These are phyloP conservation scores for Falco concolor DNA, from an alignment of 2,797 vertebrate species.

Conservation along the genomic window DNA sequence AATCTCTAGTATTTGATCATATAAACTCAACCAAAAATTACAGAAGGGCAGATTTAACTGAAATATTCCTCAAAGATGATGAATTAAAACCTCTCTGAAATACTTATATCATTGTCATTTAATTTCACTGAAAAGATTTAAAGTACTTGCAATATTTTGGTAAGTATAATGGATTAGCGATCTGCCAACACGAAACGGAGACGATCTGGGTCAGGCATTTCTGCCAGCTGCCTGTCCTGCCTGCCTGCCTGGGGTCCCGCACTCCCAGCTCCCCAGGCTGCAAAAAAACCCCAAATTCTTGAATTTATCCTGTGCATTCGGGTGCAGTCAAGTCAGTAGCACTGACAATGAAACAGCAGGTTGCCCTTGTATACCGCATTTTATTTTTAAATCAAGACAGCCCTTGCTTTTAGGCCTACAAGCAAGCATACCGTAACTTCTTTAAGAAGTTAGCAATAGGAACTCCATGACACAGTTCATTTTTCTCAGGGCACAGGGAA, in stretches of 20 bases:
- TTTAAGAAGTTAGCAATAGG: neutral
- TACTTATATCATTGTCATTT: neutral
- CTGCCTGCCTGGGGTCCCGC: neutral
- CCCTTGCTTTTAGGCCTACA: neutral
- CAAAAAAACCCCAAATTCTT: neutral
- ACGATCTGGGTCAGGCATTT: neutral
- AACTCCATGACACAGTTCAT: neutral
- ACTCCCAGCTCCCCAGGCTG: neutral
- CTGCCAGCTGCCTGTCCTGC: neutral
- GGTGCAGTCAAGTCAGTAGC: neutral
- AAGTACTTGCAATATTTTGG: neutral
- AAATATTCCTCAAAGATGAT: neutral
- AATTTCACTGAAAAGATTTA: neutral
- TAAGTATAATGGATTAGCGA: neutral
- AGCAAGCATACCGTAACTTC: neutral
- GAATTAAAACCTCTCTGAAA: neutral
- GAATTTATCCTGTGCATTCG: neutral
- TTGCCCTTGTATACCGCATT: neutral
- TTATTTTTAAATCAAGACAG: neutral
- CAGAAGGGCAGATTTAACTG: neutral
- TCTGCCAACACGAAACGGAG: rapidly evolving
- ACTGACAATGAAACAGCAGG: neutral
- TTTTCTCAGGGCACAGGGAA: neutral
- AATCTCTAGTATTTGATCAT: neutral
- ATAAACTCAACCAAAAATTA: neutral